Evolutionary conservation across 1,140 invertebrate species (phyloP), one percentile per base, ranked within the genome.

Genomic region (Diorhabda sublineata): DNA sequence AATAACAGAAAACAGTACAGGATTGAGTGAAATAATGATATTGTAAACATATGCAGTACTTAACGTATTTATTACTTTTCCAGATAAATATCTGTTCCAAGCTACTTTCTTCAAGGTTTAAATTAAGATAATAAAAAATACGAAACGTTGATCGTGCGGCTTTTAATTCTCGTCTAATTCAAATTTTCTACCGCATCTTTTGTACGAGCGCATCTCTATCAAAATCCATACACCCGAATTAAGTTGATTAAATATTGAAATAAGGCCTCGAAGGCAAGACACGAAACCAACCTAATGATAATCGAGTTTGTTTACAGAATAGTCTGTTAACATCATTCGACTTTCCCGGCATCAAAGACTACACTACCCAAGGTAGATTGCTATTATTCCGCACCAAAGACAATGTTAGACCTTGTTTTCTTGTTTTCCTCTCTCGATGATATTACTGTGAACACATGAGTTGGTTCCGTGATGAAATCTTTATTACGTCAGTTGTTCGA

Each of bases 161-260:
- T 66, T 71, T 77, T 75, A 77, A 75, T 59, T 77, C 71, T 72
- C 26, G 75, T 76, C 72, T 73, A 75, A 74, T 65, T 63, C 69
- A 8, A 52, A 72, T 74, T 73, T 71, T 71, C 76, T 75, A 76
- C 74, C 72, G 70, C 72, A 72, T 75, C 72, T 73, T 26, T 74
- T 74, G 70, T 67, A 52, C 44, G 8, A 45, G 60, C 65, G 67
- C 68, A 68, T 66, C 72, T 71, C 74, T 76, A 78, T 75, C 72
- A 74, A 74, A 76, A 77, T 72, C 75, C 77, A 72, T 73, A 76
- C 70, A 72, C 64, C 70, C 69, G 71, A 73, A 75, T 71, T 76
- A 71, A 77, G 68, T 74, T 58, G 72, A 74, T 76, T 74, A 75
- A 71, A 72, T 75, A 78, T 78, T 76, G 72, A 76, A 78, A 78